A percentile compares a stretch with the other conserved stretches of the same genome.
phyloP scores from a whole-genome alignment of 2,888 invertebrate species.

The Euspilapteryx auroguttella region DNA sequence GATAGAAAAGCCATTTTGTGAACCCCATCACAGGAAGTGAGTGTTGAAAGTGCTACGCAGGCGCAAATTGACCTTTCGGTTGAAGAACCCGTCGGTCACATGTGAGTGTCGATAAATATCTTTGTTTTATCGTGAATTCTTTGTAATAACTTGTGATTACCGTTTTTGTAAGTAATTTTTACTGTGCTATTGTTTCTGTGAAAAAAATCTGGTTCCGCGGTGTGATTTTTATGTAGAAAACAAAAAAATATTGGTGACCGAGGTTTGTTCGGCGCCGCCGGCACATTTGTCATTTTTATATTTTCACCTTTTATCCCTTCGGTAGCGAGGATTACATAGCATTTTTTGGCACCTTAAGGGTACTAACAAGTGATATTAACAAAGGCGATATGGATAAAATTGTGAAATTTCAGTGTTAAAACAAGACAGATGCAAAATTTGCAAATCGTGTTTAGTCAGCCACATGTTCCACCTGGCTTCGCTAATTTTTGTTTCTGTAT shows the following conservation, averaged over 20 bases:
- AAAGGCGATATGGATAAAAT: too few species aligned
- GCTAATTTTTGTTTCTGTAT: too few species aligned
- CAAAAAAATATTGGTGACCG: constrained; percentile 24
- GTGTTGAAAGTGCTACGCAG: constrained; percentile 67
- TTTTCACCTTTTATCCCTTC: constrained; percentile 31
- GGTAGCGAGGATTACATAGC: too few species aligned
- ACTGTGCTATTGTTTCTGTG: constrained; percentile 45
- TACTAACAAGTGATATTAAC: too few species aligned
- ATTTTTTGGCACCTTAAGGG: too few species aligned
- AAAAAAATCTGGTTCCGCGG: constrained; percentile 22
- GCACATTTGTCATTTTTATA: constrained; percentile 52
- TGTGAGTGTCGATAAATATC: constrained; percentile 76
- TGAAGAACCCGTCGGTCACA: constrained; percentile 89
- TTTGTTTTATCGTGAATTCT: constrained; percentile 52
- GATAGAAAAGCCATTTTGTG: constrained; percentile 42
- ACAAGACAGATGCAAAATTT: too few species aligned
- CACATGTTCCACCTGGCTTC: too few species aligned
- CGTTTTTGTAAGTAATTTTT: constrained; percentile 55
- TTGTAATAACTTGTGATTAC: constrained; percentile 37
- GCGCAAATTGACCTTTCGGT: constrained; percentile 77
- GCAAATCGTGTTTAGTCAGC: too few species aligned
- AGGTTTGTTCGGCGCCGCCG: constrained; percentile 28
- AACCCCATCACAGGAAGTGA: constrained; percentile 60
- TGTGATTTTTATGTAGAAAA: constrained; percentile 48
- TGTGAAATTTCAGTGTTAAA: too few species aligned